Evolutionary conservation across 1,140 invertebrate species (phyloP).

Genomic region (Homarus americanus): DNA sequence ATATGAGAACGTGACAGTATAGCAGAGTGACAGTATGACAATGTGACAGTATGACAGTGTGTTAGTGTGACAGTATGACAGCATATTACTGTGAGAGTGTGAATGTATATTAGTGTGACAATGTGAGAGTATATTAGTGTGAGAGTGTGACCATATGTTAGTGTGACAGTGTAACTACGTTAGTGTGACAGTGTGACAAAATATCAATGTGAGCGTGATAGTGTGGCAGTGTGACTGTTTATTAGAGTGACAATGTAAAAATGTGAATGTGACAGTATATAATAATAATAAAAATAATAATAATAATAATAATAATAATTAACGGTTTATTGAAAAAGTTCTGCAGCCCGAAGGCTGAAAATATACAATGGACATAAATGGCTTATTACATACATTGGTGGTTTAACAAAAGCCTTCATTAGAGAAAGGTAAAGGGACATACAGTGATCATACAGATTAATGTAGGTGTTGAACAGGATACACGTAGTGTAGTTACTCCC

Average conservation of each 20-base stretch:
- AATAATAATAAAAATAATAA: too few species aligned
- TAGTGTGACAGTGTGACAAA: not conserved
- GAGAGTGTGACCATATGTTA: not conserved
- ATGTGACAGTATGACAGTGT: conserved; percentile 4
- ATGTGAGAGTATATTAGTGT: not conserved
- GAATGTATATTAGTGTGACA: not conserved
- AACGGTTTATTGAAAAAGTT: too few species aligned
- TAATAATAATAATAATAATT: too few species aligned
- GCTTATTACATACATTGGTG: too few species aligned
- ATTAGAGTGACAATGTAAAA: not conserved
- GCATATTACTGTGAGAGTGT: not conserved
- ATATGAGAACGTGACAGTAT: too few species aligned
- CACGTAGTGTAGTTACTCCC: too few species aligned
- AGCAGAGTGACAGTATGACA: not conserved
- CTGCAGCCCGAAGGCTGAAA: too few species aligned
- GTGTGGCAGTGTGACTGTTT: not conserved
- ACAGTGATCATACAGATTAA: too few species aligned
- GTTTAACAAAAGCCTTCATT: too few species aligned
- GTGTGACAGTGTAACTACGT: not conserved
- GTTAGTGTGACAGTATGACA: not conserved
- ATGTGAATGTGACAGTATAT: not conserved
- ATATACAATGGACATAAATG: too few species aligned
- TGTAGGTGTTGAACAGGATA: too few species aligned
- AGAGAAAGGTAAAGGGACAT: too few species aligned
- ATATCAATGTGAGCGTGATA: not conserved